phyloP scores from a whole-genome alignment of 2,797 vertebrate species.

The Oreortyx pictus region DNA sequence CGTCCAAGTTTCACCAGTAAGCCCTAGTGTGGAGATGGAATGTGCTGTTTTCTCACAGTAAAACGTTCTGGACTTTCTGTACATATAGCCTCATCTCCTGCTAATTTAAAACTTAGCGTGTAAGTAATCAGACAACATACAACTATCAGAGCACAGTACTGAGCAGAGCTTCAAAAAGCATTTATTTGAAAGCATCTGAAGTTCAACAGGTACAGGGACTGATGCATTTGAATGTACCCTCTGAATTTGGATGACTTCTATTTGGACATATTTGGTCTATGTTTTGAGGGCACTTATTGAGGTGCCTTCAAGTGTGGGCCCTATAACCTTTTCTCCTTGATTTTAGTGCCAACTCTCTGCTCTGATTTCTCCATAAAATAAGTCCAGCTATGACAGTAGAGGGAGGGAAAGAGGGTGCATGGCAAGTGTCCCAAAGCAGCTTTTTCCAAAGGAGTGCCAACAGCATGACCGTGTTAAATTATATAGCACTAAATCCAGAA shows the following conservation, averaged over 20 bases:
- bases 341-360: background rate
- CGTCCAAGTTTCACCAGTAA: background rate
- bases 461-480: background rate
- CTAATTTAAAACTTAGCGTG: background rate
- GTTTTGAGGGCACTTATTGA: background rate
- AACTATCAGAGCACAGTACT: background rate
- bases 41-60: background rate
- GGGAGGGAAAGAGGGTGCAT: background rate
- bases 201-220: background rate
- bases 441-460: background rate
- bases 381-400: background rate
- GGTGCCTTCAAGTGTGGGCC: rapidly evolving
- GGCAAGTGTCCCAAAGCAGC: background rate
- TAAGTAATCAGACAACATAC: background rate
- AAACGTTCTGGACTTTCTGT: background rate
- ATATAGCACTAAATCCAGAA: background rate
- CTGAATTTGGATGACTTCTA: background rate
- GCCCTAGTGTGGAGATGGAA: background rate
- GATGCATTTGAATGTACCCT: background rate
- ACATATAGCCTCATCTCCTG: background rate
- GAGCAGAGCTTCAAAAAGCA: background rate
- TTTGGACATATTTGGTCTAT: background rate
- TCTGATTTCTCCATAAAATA: background rate
- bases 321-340: background rate
- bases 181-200: background rate